A percentile compares a stretch with the other conserved stretches of the same genome.
Conservation (phyloP, 2,888 invertebrate genomes). For the Digitonthophagus gazella region DNA sequence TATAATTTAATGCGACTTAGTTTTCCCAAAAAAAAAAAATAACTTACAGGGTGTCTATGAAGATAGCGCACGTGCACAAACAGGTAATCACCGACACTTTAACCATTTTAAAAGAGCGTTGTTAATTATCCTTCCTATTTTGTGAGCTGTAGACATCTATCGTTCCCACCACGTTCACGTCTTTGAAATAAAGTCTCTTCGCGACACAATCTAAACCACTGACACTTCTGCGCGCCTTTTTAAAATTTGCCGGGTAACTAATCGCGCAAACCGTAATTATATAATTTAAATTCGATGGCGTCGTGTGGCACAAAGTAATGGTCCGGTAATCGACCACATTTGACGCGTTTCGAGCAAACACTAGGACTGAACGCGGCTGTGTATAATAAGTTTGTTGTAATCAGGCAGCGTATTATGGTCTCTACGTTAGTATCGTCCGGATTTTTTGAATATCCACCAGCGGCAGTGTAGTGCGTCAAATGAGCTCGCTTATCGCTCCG, state of each 20-base stretch:
- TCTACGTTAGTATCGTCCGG: constrained; percentile 1
- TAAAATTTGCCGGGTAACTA: neutral
- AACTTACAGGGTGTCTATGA: constrained; percentile 24
- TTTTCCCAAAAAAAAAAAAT: neutral
- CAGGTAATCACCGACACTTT: constrained; percentile 27
- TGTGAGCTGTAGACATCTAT: constrained; percentile 32
- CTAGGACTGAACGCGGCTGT: neutral
- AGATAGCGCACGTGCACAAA: constrained; percentile 21
- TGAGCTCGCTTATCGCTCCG: neutral
- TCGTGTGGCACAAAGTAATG: constrained; percentile 2
- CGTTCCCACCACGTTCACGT: neutral
- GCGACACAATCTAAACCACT: constrained; percentile 29
- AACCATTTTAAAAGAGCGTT: constrained; percentile 40
- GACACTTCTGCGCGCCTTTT: too few species aligned
- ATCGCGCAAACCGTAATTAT: neutral
- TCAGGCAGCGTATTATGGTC: neutral
- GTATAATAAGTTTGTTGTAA: neutral
- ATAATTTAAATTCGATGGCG: constrained; percentile 6
- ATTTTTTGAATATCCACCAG: constrained; percentile 5
- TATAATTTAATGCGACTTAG: neutral
- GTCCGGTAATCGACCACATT: constrained; percentile 6
- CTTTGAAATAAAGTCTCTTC: neutral
- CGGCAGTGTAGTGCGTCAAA: neutral
- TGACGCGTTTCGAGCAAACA: constrained; percentile 12
- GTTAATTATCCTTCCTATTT: constrained; percentile 27